A percentile compares a stretch with the other conserved stretches of the same genome.
Conservation (phyloP, 2,797 vertebrate genomes). For the Pantherophis vulpinus region DNA sequence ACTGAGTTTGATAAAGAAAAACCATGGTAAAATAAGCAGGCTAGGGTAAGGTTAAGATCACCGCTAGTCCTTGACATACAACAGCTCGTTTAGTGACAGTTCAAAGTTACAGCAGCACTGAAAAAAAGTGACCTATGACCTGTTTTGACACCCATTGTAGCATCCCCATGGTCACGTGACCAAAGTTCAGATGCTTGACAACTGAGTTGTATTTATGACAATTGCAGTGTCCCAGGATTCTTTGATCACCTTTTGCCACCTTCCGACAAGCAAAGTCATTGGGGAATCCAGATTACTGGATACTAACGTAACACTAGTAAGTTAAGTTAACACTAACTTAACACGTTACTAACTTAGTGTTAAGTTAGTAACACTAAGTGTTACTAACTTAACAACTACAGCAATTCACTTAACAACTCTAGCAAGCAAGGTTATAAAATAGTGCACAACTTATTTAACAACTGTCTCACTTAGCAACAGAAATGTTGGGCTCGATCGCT, state of each 20-base stretch:
- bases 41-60: not conserved
- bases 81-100: not conserved
- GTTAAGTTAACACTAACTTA: too few species aligned
- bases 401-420: not conserved
- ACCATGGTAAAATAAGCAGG: not conserved
- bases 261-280: not conserved
- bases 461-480: not conserved
- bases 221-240: not conserved
- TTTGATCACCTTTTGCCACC: not conserved
- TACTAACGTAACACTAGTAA: too few species aligned
- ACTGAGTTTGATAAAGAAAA: constrained; percentile 18
- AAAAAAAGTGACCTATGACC: not conserved
- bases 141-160: not conserved
- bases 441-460: not conserved
- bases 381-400: not conserved
- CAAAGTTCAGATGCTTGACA: not conserved
- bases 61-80: not conserved
- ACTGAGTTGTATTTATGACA: not conserved
- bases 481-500: not conserved
- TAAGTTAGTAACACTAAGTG: not conserved
- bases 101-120: not conserved
- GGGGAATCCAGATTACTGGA: not conserved
- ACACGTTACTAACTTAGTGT: too few species aligned
- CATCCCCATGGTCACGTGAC: not conserved
- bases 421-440: not conserved